phyloP scores from a whole-genome alignment of 2,797 vertebrate genomes.

The Chiroxiphia lanceolata region DNA sequence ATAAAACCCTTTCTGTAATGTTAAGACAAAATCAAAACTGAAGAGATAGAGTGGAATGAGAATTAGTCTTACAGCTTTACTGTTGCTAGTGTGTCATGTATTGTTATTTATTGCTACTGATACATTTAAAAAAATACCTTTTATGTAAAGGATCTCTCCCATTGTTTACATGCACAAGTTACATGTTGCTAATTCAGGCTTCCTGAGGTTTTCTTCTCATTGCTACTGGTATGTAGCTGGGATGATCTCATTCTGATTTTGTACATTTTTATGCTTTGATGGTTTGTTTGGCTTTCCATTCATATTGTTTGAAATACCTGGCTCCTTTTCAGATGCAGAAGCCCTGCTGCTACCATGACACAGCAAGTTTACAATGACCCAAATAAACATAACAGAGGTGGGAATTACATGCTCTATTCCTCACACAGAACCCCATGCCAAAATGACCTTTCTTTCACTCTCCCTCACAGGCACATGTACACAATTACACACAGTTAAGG shows the following conservation, averaged over 20 bases:
- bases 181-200: background rate
- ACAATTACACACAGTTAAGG: background rate
- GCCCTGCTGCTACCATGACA: background rate
- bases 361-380: background rate
- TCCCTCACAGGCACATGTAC: background rate
- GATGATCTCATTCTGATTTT: background rate
- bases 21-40: background rate
- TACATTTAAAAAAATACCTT: background rate
- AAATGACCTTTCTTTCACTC: background rate
- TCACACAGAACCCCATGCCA: background rate
- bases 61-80: background rate
- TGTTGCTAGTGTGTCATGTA: background rate
- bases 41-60: background rate
- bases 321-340: conserved; percentile 8
- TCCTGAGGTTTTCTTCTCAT: background rate
- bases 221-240: background rate
- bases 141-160: background rate
- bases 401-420: background rate
- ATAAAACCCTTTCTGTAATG: background rate
- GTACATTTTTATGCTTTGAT: background rate
- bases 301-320: background rate
- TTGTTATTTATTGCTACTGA: background rate
- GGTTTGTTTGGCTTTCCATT: conserved; percentile 1
- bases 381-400: background rate
- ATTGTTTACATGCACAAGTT: background rate